Conservation (phyloP, 2,113 vertebrate genomes). For the Pampusana beccarii region DNA sequence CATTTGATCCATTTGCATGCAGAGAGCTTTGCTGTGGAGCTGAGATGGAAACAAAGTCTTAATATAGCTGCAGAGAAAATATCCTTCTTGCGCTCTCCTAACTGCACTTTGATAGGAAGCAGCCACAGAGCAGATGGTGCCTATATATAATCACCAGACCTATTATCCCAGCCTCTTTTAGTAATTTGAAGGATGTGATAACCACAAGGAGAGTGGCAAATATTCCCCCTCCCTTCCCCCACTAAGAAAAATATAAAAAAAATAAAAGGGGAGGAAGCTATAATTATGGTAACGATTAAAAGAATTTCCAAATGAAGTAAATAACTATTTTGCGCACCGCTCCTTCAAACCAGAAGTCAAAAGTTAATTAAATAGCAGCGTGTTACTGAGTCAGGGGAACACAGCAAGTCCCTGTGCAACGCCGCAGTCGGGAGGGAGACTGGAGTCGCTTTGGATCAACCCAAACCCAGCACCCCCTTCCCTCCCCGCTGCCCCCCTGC, state of each 20-base stretch:
- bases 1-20: constrained; percentile 59
- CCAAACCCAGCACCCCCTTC: background rate
- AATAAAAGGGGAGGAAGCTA: constrained; percentile 50
- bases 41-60: constrained; percentile 61
- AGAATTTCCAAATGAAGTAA: constrained; percentile 74
- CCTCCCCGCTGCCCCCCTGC: background rate
- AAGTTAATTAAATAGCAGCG: constrained; percentile 68
- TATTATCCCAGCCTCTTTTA: constrained; percentile 67
- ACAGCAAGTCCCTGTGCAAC: background rate
- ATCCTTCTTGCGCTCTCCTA: constrained; percentile 58
- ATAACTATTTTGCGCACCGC: constrained; percentile 67
- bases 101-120: constrained; percentile 71
- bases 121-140: constrained; percentile 69
- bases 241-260: constrained; percentile 49
- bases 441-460: background rate
- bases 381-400: constrained; percentile 38
- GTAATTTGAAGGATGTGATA: constrained; percentile 65
- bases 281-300: constrained; percentile 67
- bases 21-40: constrained; percentile 57
- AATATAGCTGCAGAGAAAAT: constrained; percentile 69
- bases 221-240: constrained; percentile 28
- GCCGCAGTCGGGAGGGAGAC: background rate
- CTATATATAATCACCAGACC: constrained; percentile 69
- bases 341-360: constrained; percentile 72
- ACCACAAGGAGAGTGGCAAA: constrained; percentile 65